Percentiles rank a stretch among this genome's conserved stretches.
These are phyloP conservation scores for Agonopterix heracliana DNA, from an alignment of 2,888 invertebrate species.

Conservation along the genomic window DNA sequence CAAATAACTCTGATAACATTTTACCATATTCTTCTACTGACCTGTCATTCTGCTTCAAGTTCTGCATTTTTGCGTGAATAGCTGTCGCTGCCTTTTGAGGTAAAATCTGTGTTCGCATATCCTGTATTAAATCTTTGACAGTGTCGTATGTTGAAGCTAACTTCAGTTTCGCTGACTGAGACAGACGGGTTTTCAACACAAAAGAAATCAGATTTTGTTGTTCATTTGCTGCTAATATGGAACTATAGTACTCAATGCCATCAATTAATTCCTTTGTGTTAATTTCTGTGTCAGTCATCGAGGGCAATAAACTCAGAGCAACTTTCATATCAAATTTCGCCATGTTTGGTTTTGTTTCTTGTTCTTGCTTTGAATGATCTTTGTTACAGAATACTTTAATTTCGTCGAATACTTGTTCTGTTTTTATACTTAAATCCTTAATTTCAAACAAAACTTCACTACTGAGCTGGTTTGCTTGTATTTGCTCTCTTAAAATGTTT, in stretches of 20 bases:
- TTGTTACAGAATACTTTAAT: neutral
- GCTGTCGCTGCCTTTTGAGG: neutral
- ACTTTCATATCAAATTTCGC: slow-evolving; percentile 2
- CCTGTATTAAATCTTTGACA: neutral
- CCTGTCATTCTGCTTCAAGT: neutral
- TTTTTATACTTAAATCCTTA: neutral
- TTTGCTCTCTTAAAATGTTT: neutral
- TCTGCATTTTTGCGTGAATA: neutral
- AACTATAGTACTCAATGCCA: neutral
- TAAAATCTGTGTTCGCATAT: neutral
- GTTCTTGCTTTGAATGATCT: neutral
- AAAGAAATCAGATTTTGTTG: neutral
- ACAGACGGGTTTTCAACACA: neutral
- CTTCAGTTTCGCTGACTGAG: neutral
- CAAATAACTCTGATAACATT: neutral
- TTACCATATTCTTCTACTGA: slow-evolving; percentile 1
- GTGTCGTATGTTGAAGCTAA: neutral
- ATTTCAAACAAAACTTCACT: neutral
- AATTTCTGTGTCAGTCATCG: slow-evolving; percentile 5
- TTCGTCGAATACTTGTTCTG: neutral
- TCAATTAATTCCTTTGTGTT: neutral
- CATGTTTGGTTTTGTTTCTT: neutral
- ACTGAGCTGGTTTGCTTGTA: neutral
- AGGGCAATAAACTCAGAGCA: slow-evolving; percentile 2
- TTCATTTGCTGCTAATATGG: neutral